Base-by-base conservation (phyloP, 92 coral and sea anemone species). In the Parazoanthus atlanticus region DNA sequence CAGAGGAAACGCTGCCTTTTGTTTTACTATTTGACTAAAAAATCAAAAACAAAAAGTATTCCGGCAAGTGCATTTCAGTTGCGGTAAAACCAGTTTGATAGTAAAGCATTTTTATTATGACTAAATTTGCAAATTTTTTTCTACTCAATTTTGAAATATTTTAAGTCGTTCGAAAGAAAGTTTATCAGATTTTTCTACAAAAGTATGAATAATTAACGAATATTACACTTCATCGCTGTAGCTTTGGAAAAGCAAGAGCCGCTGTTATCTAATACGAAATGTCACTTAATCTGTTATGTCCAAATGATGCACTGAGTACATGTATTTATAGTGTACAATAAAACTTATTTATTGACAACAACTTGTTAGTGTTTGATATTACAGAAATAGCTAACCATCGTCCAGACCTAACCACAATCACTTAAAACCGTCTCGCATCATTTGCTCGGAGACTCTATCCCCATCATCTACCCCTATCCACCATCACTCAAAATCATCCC, bases 311-410 rank as follows among this genome's bases (percentile, higher is more conserved):
- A 65, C 72, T 19, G 36, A 66, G 76, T 69, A 66, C 87, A 84
- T 71, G 87, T 72, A 84, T 84, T 84, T 84, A 84, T 84, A 84
- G 36, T 69, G 66, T 84, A 84, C 87, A 84, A 84, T 84, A 84
- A 84, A 84, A 84, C 78, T 69, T 84, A 84, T 84, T 84, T 84
- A 84, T 84, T 84, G 87, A 84, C 76, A 75, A 23, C 69, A 52
- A 52, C 19, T 52, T 52, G 58, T 52, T 52, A 52, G 58, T 3
- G 19, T 52, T 52, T 52, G 19, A 52, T 52, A 13, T 52, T 0
- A 12, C 58, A 52, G 49, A 46, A 46, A 46, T n/a, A n/a, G n/a
- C 49, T 1, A 46, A 52, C 3, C 17, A 52, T 52, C 58, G 12
- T 16, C 3, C 58, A 12, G 3, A 19, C 58, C 58, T 15, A 13